Evolutionary conservation across 35 echinoderm and acorn worm species (phyloP).

Genomic region (Ophiothrix spiculata): DNA sequence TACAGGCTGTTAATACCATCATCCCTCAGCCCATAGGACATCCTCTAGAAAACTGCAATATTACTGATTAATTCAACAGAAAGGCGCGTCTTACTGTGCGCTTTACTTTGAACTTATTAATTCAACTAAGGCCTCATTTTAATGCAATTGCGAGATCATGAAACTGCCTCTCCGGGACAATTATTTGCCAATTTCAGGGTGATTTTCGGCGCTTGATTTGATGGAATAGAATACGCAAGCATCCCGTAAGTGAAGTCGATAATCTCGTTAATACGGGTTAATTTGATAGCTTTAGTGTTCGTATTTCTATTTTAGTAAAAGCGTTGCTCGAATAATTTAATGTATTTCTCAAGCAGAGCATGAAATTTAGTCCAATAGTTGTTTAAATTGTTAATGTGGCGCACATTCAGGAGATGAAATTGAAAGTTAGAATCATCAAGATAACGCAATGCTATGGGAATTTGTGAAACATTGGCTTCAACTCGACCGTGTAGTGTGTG

Average conservation of each 20-base stretch:
- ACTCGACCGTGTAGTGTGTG: no score
- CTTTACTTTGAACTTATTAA: conserved; percentile 13
- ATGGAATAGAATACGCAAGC: background rate
- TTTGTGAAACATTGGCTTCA: no score
- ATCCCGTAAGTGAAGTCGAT: background rate
- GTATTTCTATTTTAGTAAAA: conserved; percentile 1
- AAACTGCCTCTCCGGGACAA: background rate
- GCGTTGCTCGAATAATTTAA: background rate
- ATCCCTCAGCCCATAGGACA: background rate
- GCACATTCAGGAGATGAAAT: no score
- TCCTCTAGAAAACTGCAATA: background rate
- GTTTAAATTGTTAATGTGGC: background rate
- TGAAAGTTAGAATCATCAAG: no score
- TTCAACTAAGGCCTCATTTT: background rate
- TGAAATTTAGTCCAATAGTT: background rate
- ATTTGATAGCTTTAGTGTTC: background rate
- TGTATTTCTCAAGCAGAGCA: background rate
- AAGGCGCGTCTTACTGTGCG: background rate
- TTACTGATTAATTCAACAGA: conserved; percentile 7
- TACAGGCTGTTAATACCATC: background rate
- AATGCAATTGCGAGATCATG: conserved; percentile 4
- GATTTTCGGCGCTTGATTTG: background rate
- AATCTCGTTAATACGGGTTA: background rate
- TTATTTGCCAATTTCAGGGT: background rate
- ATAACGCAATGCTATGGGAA: no score